phyloP scores from a whole-genome alignment of 2,113 vertebrate species.

The Struthio camelus region DNA sequence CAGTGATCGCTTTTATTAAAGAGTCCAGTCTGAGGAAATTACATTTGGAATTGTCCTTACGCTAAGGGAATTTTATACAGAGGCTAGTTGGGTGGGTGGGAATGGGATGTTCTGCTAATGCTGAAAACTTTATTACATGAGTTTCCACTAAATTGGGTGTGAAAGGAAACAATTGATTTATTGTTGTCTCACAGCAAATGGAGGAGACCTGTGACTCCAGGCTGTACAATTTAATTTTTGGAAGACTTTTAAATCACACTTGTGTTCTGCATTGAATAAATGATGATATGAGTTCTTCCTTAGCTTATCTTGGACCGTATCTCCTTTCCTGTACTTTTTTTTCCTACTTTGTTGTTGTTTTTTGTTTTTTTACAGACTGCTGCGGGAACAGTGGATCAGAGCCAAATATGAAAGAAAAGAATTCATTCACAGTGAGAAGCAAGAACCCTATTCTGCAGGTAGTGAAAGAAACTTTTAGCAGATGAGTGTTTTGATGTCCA shows the following conservation, averaged over 20 bases:
- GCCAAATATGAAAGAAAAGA: slow-evolving; percentile 95
- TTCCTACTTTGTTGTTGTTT: not conserved
- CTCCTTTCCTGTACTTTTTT: not conserved
- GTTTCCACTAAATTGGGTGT: not conserved
- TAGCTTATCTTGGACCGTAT: not conserved
- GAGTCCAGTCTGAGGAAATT: not conserved
- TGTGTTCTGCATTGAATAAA: not conserved
- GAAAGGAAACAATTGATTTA: not conserved
- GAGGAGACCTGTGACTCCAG: not conserved
- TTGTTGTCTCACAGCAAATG: not conserved
- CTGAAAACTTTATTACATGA: not conserved
- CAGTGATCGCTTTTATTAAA: not conserved
- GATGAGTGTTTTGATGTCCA: not conserved
- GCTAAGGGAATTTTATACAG: not conserved
- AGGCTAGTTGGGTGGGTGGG: not conserved
- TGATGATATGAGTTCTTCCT: not conserved
- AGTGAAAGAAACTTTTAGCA: not conserved
- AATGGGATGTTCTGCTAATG: not conserved
- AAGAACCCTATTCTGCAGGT: slow-evolving; percentile 98
- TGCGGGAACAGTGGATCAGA: slow-evolving; percentile 96
- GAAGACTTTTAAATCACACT: not conserved
- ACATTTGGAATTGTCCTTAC: not conserved
- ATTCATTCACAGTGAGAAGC: slow-evolving; percentile 90
- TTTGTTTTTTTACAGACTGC: slow-evolving; percentile 77
- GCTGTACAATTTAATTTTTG: not conserved